These are phyloP conservation scores for Solenopsis fugax DNA, from an alignment of 1,140 invertebrate species.

Conservation along the genomic window DNA sequence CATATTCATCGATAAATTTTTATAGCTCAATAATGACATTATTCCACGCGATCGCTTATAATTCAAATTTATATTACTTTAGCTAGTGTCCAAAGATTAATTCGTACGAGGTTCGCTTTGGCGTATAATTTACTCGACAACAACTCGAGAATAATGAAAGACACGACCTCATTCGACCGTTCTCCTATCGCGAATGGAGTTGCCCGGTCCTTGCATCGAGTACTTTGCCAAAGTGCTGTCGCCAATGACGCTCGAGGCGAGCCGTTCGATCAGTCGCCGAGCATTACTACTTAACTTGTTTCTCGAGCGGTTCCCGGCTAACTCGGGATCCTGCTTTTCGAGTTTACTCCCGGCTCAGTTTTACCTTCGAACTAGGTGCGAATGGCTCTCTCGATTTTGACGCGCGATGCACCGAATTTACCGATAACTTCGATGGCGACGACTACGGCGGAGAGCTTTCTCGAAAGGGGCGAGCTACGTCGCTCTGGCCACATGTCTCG, in stretches of 20 bases:
- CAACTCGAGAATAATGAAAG: constrained; percentile 28
- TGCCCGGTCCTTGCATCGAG: constrained; percentile 19
- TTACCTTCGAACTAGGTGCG: constrained; percentile 42
- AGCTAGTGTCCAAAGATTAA: not conserved
- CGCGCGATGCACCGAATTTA: constrained; percentile 38
- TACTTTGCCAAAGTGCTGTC: constrained; percentile 35
- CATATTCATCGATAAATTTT: not conserved
- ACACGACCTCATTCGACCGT: constrained; percentile 28
- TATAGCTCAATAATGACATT: not conserved
- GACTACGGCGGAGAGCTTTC: not conserved
- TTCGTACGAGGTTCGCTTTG: not conserved
- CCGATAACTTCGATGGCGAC: constrained; percentile 16
- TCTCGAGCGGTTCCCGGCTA: constrained; percentile 21
- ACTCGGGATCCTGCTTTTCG: constrained; percentile 11
- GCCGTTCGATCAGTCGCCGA: constrained; percentile 52
- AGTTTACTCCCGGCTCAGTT: constrained; percentile 43
- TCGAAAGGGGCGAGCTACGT: constrained; percentile 2
- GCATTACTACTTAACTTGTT: constrained; percentile 64
- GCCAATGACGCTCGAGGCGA: constrained; percentile 52
- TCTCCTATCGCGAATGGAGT: constrained; percentile 34
- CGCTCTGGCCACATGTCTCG: not conserved
- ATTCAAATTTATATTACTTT: not conserved
- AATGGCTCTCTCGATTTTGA: constrained; percentile 48
- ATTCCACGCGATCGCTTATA: not conserved
- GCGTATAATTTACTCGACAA: not conserved